Conservation (phyloP, 2,797 vertebrate species). For the Sarcoramphus papa region DNA sequence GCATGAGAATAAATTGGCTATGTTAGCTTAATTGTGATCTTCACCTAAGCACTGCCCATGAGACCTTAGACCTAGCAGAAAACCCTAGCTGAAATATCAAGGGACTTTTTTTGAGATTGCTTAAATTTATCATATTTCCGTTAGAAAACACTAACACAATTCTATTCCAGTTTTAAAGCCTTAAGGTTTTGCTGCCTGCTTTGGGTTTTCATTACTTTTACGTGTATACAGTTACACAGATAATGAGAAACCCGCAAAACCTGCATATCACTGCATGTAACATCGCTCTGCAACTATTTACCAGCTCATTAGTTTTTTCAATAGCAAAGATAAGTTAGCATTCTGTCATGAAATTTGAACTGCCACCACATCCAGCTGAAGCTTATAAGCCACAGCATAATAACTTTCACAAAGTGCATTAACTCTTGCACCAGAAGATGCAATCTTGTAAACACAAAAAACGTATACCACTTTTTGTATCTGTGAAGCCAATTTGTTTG, state of each 20-base stretch:
- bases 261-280: background rate
- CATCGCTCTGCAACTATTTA: background rate
- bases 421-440: background rate
- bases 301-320: conserved; percentile 55
- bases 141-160: background rate
- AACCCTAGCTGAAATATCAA: background rate
- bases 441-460: background rate
- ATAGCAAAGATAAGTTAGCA: conserved; percentile 38
- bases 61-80: conserved; percentile 1
- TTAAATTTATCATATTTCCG: background rate
- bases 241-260: conserved; percentile 3
- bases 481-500: conserved; percentile 16
- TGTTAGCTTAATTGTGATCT: conserved; percentile 13
- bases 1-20: conserved; percentile 4
- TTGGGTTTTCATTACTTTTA: conserved; percentile 41
- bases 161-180: conserved; percentile 7
- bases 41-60: background rate
- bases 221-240: background rate
- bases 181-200: conserved; percentile 8
- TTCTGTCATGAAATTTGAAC: conserved; percentile 39
- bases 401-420: conserved; percentile 17
- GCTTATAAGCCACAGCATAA: background rate
- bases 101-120: background rate
- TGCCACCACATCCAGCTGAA: background rate
- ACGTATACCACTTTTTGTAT: background rate